Conservation (phyloP, 2,113 vertebrate genomes). For the Thalassoma bifasciatum region DNA sequence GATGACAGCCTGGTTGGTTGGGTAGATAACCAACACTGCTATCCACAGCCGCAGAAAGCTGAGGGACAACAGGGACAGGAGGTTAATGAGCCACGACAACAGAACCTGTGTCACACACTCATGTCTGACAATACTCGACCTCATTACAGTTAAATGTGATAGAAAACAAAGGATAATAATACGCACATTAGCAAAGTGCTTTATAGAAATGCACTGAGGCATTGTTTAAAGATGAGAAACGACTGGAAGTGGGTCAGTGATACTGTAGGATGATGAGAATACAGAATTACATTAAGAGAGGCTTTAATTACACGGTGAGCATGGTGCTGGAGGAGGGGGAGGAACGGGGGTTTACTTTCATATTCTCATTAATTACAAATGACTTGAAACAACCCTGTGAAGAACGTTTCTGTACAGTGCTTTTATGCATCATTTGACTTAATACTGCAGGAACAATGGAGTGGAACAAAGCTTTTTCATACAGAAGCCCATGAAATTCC, state of each 20-base stretch:
- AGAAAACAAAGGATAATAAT: constrained; percentile 12
- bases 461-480: neutral
- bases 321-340: neutral
- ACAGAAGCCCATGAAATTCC: neutral
- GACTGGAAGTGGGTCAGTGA: constrained; percentile 43
- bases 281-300: constrained; percentile 3
- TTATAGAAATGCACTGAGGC: constrained; percentile 25
- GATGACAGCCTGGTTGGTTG: constrained; percentile 91
- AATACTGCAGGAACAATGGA: neutral
- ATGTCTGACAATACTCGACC: neutral
- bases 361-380: constrained; percentile 9
- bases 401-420: neutral
- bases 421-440: neutral
- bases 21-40: constrained; percentile 90
- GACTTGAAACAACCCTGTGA: neutral
- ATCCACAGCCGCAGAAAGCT: constrained; percentile 91
- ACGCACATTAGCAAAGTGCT: constrained; percentile 9
- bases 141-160: constrained; percentile 4
- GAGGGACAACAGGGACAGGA: constrained; percentile 14
- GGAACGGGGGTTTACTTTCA: neutral
- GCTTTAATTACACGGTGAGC: constrained; percentile 14
- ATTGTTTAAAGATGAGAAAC: constrained; percentile 14
- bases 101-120: constrained; percentile 4
- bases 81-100: constrained; percentile 7
- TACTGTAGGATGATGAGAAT: constrained; percentile 20